Conservation (phyloP, 2,797 vertebrate species). For the Danio tinwini region DNA sequence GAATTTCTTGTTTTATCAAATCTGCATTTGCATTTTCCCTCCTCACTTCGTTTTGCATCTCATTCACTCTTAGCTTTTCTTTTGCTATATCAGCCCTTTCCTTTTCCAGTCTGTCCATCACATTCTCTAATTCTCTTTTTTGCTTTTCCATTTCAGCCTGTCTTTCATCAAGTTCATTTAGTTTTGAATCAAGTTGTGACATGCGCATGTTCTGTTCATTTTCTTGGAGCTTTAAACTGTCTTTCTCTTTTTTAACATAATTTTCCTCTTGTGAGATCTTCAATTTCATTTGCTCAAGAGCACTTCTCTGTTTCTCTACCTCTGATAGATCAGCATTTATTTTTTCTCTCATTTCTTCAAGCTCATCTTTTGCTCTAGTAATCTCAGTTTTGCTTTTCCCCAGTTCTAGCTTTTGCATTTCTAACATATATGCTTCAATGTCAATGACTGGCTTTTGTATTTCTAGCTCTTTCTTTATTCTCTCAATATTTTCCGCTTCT, state of each 20-base stretch:
- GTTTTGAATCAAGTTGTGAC: not conserved
- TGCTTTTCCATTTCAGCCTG: slow-evolving; percentile 19
- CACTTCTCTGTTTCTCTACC: slow-evolving; percentile 1
- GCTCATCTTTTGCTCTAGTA: slow-evolving; percentile 15
- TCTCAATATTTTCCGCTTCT: slow-evolving; percentile 20
- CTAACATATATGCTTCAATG: slow-evolving; percentile 2
- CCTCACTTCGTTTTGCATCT: slow-evolving; percentile 5
- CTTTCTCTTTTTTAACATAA: not conserved
- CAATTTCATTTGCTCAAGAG: slow-evolving; percentile 20
- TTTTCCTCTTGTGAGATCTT: slow-evolving; percentile 18
- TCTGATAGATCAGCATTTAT: slow-evolving; percentile 21
- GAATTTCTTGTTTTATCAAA: slow-evolving; percentile 34
- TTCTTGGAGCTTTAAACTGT: slow-evolving; percentile 8
- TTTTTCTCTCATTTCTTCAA: slow-evolving; percentile 4
- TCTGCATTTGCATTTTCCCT: slow-evolving; percentile 38
- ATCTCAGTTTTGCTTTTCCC: slow-evolving; percentile 38
- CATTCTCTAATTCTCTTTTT: slow-evolving; percentile 6
- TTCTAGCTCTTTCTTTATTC: slow-evolving; percentile 28
- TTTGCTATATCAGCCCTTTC: not conserved
- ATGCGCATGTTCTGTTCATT: not conserved
- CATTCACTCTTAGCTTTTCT: slow-evolving; percentile 14
- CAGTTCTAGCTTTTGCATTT: slow-evolving; percentile 21
- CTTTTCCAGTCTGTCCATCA: slow-evolving; percentile 10
- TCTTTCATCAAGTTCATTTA: slow-evolving; percentile 29
- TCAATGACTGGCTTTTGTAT: slow-evolving; percentile 14